phyloP scores from a whole-genome alignment of 2,113 vertebrate genomes.

The Nycticorax nycticorax region DNA sequence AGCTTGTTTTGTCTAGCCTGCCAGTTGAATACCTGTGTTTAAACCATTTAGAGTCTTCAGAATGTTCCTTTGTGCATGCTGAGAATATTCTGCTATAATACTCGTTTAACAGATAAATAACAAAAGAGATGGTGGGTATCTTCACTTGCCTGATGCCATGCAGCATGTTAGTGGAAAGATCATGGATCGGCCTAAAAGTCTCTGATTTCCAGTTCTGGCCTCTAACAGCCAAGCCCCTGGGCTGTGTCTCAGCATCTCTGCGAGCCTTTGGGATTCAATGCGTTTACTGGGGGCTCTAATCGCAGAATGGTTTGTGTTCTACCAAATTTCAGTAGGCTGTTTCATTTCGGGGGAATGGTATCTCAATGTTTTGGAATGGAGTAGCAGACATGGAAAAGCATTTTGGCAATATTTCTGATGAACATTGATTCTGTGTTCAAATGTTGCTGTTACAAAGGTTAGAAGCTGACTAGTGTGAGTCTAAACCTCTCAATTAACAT shows the following conservation, averaged over 20 bases:
- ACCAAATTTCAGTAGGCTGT: not conserved
- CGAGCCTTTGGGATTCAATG: not conserved
- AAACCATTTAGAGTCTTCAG: not conserved
- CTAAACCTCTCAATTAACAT: constrained; percentile 37
- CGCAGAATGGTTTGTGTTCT: not conserved
- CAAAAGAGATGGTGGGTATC: not conserved
- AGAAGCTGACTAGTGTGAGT: constrained; percentile 5
- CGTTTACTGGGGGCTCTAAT: not conserved
- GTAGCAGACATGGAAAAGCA: not conserved
- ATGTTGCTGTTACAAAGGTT: constrained; percentile 12
- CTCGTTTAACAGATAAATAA: not conserved
- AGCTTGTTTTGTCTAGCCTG: not conserved
- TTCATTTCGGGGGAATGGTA: not conserved
- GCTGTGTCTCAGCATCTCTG: not conserved
- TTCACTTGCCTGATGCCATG: not conserved
- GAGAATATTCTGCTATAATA: not conserved
- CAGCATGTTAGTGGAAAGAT: not conserved
- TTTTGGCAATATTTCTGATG: not conserved
- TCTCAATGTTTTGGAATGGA: not conserved
- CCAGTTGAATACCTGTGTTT: not conserved
- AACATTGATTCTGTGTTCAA: not conserved
- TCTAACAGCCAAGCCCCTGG: not conserved
- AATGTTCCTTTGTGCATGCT: not conserved
- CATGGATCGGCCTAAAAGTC: not conserved
- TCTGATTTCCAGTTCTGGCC: not conserved